These are phyloP conservation scores for Jordanella pulchra DNA, from an alignment of 2,797 vertebrate species.

Conservation along the genomic window DNA sequence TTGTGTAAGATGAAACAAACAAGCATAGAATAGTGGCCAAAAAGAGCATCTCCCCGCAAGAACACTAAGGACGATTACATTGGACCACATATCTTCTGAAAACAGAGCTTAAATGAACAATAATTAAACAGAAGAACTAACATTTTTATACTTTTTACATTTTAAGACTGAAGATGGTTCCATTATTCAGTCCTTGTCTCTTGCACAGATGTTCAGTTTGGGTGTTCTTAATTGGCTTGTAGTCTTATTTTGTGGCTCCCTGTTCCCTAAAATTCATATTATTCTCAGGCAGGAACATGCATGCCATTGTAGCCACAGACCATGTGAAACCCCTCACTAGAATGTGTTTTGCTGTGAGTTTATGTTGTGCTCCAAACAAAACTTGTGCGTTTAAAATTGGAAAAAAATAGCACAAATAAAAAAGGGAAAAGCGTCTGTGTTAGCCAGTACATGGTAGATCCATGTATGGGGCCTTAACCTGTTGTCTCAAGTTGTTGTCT, in stretches of 20 bases:
- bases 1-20: conserved; percentile 18
- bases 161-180: background rate
- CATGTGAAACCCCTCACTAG: too few species aligned
- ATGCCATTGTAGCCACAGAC: background rate
- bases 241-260: background rate
- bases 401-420: too few species aligned
- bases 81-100: background rate
- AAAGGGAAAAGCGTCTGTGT: too few species aligned
- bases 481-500: too few species aligned
- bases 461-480: too few species aligned
- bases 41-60: conserved; percentile 33
- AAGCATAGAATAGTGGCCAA: conserved; percentile 51
- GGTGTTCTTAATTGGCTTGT: background rate
- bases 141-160: background rate
- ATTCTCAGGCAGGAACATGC: background rate
- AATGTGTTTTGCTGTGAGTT: too few species aligned
- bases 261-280: background rate
- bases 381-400: too few species aligned
- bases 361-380: too few species aligned
- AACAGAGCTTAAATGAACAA: background rate
- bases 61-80: conserved; percentile 55
- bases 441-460: too few species aligned
- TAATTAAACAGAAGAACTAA: background rate
- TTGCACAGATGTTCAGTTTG: background rate
- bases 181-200: background rate